Conservation (phyloP, 1,140 invertebrate species). For the Zaprionus africanus region DNA sequence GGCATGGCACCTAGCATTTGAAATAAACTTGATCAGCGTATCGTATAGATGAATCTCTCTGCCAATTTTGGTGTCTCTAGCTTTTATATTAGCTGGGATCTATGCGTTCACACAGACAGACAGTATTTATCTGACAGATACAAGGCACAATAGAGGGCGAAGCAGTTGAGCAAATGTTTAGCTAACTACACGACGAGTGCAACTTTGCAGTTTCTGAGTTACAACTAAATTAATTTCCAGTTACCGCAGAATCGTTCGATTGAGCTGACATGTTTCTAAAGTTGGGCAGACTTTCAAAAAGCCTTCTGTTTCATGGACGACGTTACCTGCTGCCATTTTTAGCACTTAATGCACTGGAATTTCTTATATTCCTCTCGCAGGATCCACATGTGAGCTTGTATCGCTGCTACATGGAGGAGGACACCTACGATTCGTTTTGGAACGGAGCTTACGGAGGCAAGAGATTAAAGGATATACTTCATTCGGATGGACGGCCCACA, state of each 20-base stretch:
- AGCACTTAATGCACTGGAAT: background rate
- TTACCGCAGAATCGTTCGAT: background rate
- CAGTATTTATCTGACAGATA: background rate
- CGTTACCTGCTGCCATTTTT: background rate
- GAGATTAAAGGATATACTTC: conserved; percentile 59
- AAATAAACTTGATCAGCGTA: too few relatives aligned
- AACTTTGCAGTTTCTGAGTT: background rate
- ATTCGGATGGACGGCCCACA: conserved; percentile 59
- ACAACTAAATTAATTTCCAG: background rate
- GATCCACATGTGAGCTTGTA: background rate
- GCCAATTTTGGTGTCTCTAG: too few relatives aligned
- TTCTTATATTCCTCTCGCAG: background rate
- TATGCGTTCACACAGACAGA: too few relatives aligned
- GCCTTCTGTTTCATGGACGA: background rate
- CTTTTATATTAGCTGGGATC: too few relatives aligned
- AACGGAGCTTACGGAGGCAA: background rate
- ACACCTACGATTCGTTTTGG: background rate
- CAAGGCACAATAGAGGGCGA: background rate
- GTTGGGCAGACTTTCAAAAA: background rate
- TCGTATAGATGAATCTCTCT: too few relatives aligned
- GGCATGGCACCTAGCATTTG: too few relatives aligned
- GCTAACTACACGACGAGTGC: background rate
- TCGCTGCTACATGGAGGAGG: conserved; percentile 8
- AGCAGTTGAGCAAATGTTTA: background rate
- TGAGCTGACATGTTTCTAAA: background rate